phyloP scores from a whole-genome alignment of 1,140 invertebrate species.

The Drosophila sturtevanti region DNA sequence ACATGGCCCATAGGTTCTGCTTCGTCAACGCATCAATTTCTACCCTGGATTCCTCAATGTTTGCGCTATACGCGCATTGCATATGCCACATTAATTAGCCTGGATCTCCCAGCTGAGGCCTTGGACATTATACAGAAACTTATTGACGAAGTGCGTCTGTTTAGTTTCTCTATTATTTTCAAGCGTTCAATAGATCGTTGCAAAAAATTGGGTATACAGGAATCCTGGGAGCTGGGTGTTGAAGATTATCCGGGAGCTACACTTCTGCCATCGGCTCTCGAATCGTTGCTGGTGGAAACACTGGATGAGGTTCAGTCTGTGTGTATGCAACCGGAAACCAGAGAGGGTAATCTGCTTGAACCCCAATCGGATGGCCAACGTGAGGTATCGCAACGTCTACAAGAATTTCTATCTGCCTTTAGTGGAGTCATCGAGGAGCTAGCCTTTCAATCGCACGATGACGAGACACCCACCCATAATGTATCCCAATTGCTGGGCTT shows the following conservation, averaged over 20 bases:
- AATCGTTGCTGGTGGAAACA: conserved; percentile 92
- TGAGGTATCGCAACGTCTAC: conserved; percentile 88
- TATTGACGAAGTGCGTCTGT: conserved; percentile 93
- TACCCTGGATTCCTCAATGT: conserved; percentile 91
- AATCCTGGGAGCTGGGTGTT: conserved; percentile 95
- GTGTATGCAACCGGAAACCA: conserved; percentile 88
- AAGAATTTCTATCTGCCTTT: conserved; percentile 88
- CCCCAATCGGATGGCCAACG: conserved; percentile 85
- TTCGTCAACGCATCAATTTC: conserved; percentile 84
- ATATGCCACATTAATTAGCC: conserved; percentile 87
- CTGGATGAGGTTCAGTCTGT: conserved; percentile 93
- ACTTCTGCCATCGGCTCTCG: conserved; percentile 89
- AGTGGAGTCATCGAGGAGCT: conserved; percentile 86
- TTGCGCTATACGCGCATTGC: conserved; percentile 88
- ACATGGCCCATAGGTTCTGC: conserved; percentile 82
- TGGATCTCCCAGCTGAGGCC: conserved; percentile 91
- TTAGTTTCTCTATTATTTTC: conserved; percentile 93
- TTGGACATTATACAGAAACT: conserved; percentile 92
- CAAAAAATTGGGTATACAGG: conserved; percentile 89
- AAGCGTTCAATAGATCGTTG: conserved; percentile 92
- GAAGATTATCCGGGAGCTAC: conserved; percentile 84
- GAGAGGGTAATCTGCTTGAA: conserved; percentile 88
- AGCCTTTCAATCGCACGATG: conserved; percentile 86
- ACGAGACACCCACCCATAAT: conserved; percentile 85
- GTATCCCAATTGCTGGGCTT: conserved; percentile 87